phyloP scores from a whole-genome alignment of 2,888 invertebrate genomes.

The Pinctada fucata region DNA sequence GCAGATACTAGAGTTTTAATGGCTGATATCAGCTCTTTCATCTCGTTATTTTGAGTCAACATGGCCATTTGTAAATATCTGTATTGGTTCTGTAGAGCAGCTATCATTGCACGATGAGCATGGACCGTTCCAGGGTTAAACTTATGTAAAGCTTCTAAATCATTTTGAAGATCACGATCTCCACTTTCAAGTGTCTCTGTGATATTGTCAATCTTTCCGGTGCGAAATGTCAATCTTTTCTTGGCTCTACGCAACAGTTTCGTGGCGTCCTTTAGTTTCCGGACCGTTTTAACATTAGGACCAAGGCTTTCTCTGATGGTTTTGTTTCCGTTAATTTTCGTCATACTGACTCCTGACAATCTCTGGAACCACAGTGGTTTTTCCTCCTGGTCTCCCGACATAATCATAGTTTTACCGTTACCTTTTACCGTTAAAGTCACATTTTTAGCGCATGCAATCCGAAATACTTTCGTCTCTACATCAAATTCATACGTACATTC shows the following conservation, averaged over 20 bases:
- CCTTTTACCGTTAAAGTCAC: slow-evolving; percentile 53
- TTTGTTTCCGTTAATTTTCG: slow-evolving; percentile 8
- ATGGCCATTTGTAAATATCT: slow-evolving; percentile 65
- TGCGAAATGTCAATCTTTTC: slow-evolving; percentile 49
- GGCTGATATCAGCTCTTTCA: slow-evolving; percentile 57
- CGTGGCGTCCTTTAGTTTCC: slow-evolving; percentile 57
- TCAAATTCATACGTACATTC: slow-evolving; percentile 52
- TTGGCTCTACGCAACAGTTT: slow-evolving; percentile 53
- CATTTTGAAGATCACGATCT: slow-evolving; percentile 55
- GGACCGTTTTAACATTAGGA: slow-evolving; percentile 43
- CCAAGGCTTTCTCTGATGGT: slow-evolving; percentile 9
- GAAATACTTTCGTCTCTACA: slow-evolving; percentile 47
- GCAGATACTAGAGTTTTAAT: slow-evolving; percentile 55
- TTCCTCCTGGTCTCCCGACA: slow-evolving; percentile 43
- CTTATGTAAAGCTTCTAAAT: slow-evolving; percentile 54
- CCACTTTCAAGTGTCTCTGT: slow-evolving; percentile 55
- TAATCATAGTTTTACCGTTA: slow-evolving; percentile 49
- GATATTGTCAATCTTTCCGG: slow-evolving; percentile 57
- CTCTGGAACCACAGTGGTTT: slow-evolving; percentile 34
- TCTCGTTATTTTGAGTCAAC: slow-evolving; percentile 61
- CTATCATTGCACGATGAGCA: slow-evolving; percentile 60
- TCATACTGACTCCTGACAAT: background rate
- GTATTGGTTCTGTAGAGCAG: slow-evolving; percentile 67
- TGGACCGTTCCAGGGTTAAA: slow-evolving; percentile 53
- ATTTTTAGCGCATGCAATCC: slow-evolving; percentile 50